Percentiles rank a stretch among this genome's conserved stretches.
phyloP scores from a whole-genome alignment of 2,113 vertebrate species.

The Dissostichus mawsoni region DNA sequence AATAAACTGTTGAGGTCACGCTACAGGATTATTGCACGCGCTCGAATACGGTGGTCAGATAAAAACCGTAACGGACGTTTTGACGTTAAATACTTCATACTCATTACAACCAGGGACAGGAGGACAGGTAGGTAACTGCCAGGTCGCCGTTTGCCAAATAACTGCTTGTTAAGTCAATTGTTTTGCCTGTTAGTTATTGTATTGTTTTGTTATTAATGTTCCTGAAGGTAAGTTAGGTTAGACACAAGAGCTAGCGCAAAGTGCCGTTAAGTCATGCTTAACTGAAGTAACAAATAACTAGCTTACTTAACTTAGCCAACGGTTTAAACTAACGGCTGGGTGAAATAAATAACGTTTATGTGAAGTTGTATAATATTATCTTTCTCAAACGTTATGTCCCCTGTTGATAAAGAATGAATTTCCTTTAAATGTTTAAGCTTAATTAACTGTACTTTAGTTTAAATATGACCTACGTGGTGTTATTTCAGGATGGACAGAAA shows the following conservation, averaged over 20 bases:
- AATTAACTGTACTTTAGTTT: not conserved
- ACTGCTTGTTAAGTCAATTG: not conserved
- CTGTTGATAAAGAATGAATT: not conserved
- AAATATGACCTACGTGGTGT: not conserved
- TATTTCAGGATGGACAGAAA: slow-evolving; percentile 78
- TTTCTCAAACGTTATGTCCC: too few species aligned
- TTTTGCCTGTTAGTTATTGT: not conserved
- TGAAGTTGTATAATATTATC: not conserved
- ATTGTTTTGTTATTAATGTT: not conserved
- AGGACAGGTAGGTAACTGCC: not conserved
- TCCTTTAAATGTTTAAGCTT: not conserved
- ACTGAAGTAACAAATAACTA: not conserved
- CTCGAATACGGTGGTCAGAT: not conserved
- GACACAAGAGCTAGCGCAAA: not conserved
- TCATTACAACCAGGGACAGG: too few species aligned
- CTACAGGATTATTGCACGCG: not conserved
- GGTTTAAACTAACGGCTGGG: not conserved
- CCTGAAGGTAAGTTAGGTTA: not conserved
- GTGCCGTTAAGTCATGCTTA: not conserved
- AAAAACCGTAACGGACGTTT: not conserved
- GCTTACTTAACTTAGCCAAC: too few species aligned
- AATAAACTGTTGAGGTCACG: not conserved
- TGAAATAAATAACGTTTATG: not conserved
- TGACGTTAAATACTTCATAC: too few species aligned
- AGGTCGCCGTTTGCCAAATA: not conserved